Conservation (phyloP, 1,140 invertebrate species). For the Oscheius sp. region DNA sequence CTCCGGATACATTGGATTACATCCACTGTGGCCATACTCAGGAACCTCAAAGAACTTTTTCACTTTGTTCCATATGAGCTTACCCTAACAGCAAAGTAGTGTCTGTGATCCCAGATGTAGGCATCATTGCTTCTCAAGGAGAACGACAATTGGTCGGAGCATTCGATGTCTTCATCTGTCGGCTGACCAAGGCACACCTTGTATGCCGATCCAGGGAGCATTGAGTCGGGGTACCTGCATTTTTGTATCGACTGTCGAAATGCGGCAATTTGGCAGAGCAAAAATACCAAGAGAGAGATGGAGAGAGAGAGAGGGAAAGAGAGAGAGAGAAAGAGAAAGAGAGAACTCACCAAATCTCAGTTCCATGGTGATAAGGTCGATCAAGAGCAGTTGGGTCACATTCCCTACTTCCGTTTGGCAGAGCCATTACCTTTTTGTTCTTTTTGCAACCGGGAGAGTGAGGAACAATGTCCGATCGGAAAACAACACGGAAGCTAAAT, state of each 20-base stretch:
- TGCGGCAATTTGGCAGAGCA: neutral
- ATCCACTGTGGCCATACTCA: neutral
- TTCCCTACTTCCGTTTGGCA: neutral
- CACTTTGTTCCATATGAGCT: neutral
- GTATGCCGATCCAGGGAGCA: neutral
- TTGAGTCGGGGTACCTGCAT: neutral
- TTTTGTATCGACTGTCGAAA: neutral
- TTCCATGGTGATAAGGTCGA: conserved; percentile 10
- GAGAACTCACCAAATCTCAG: conserved; percentile 11
- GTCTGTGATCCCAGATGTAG: conserved; percentile 6
- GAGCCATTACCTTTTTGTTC: neutral
- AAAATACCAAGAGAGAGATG: too few species aligned
- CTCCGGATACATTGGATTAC: neutral
- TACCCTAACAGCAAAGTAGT: conserved; percentile 12
- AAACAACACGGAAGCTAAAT: conserved; percentile 11
- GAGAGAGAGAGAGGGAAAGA: too few species aligned
- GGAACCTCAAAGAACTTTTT: neutral
- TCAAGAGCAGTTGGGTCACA: conserved; percentile 4
- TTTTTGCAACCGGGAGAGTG: conserved; percentile 14
- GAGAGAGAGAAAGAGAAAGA: too few species aligned
- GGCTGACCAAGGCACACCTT: neutral
- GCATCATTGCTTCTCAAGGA: neutral
- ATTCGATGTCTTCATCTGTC: neutral
- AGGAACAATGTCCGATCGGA: conserved; percentile 2
- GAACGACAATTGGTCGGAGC: conserved; percentile 9